Evolutionary conservation across 2,888 invertebrate species (phyloP), one percentile per base, ranked within the genome.

Genomic region (Helicoverpa assulta): DNA sequence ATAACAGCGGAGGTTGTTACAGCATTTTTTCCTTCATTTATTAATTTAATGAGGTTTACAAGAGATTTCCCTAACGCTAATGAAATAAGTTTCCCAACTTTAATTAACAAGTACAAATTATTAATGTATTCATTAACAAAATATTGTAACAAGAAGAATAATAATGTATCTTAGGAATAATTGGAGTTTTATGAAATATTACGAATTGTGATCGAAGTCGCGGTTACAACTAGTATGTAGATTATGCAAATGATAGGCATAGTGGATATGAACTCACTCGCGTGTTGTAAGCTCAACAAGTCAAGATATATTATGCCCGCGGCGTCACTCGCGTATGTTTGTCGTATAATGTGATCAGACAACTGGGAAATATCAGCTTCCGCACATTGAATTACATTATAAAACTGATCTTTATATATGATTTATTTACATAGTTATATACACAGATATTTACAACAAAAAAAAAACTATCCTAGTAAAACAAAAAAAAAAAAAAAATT

Each of bases 1-100:
- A 43, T 43, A 16, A 43, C 16, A 43, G 6, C 10, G 12, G 3
- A 37, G 16, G 5, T 33, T 33, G 7, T 33, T 43, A 16, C 43
- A 43, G 16, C 5, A 43, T 33, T 55, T 55, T n/a, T 54, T 54
- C 5, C 26, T 29, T 16, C 26, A 26, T 29, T 29, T 0, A 8
- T 33, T 19, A 59, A 40, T 51, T 37, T 37, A 4, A 14, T 2
- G 19, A 52, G n/a, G 18, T 1, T 5, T 4, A 52, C 52, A 53
- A 21, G 21, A 0, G 0, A 7, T 40, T 19, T 70, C 16, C 19
- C 7, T 21, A 21, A 2, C 16, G 40, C 12, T 29, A 63, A 51
- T 40, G 1, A 33, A 70, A 73, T 64, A 18, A 43, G 40, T 63
- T 55, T 40, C 14, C 5, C 29, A 69, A 71, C 37, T 60, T 37